Evolutionary conservation across 1,140 invertebrate genomes (phyloP).

Genomic region (Steinernema khuongi): DNA sequence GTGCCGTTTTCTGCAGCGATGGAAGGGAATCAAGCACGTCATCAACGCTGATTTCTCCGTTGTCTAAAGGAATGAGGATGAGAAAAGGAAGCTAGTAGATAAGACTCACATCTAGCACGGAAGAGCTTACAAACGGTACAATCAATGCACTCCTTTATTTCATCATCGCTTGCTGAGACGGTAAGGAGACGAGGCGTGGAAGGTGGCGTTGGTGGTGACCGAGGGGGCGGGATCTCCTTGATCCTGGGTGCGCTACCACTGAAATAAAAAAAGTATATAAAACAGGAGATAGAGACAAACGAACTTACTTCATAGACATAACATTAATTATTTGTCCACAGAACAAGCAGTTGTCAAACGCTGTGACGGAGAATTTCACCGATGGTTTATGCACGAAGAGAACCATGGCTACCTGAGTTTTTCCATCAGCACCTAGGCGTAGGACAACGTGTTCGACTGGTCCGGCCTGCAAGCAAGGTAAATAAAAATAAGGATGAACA

Average conservation of each 20-base stretch:
- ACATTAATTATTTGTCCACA: neutral
- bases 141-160: neutral
- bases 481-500: neutral
- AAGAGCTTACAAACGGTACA: neutral
- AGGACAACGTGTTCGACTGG: neutral
- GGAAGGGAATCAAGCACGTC: neutral
- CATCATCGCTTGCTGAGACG: neutral
- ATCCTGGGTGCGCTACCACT: neutral
- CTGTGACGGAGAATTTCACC: neutral
- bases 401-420: neutral
- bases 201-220: neutral
- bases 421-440: neutral
- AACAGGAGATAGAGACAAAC: too few species aligned
- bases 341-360: constrained; percentile 1
- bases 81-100: neutral
- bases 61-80: neutral
- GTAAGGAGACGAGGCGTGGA: neutral
- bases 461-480: neutral
- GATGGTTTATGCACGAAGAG: neutral
- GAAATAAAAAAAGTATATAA: neutral
- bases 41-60: neutral
- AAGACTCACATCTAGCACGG: neutral
- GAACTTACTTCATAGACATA: neutral
- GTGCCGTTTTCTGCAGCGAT: too few species aligned
- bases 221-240: neutral